A percentile compares a stretch with the other conserved stretches of the same genome.
These are phyloP conservation scores for Dryobates pubescens DNA, from an alignment of 2,797 vertebrate genomes.

Conservation along the genomic window DNA sequence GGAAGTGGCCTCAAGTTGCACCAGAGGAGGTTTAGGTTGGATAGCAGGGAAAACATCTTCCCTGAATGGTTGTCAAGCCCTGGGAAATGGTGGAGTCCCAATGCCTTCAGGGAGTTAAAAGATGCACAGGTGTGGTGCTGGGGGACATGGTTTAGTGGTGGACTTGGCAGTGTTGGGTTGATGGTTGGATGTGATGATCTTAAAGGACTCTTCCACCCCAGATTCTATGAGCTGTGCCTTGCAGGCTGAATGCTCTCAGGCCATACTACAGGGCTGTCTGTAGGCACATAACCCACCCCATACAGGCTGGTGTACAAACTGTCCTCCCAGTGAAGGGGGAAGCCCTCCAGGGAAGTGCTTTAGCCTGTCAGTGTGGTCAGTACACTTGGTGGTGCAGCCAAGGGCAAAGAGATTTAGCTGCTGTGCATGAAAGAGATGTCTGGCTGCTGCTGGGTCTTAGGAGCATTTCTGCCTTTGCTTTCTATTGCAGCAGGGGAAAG, in stretches of 20 bases:
- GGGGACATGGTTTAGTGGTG: not conserved
- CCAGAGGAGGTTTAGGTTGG: not conserved
- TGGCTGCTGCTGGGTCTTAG: not conserved
- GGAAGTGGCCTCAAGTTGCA: not conserved
- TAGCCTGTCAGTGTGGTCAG: not conserved
- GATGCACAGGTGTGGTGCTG: not conserved
- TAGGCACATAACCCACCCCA: not conserved
- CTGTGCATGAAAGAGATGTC: not conserved
- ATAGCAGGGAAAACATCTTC: not conserved
- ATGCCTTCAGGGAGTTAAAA: not conserved
- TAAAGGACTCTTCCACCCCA: not conserved
- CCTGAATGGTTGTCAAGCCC: not conserved
- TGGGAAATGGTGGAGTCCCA: not conserved
- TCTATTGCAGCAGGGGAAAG: not conserved
- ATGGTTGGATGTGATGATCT: not conserved
- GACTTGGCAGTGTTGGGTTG: not conserved
- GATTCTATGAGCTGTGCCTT: not conserved
- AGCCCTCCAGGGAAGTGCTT: not conserved
- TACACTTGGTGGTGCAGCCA: not conserved
- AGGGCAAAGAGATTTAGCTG: not conserved
- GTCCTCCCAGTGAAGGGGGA: not conserved
- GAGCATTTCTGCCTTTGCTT: not conserved
- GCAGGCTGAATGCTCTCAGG: rapidly evolving
- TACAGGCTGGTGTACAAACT: rapidly evolving
- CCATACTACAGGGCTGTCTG: not conserved